phyloP scores from a whole-genome alignment of 2,888 invertebrate genomes.

The Catocala sponsa region DNA sequence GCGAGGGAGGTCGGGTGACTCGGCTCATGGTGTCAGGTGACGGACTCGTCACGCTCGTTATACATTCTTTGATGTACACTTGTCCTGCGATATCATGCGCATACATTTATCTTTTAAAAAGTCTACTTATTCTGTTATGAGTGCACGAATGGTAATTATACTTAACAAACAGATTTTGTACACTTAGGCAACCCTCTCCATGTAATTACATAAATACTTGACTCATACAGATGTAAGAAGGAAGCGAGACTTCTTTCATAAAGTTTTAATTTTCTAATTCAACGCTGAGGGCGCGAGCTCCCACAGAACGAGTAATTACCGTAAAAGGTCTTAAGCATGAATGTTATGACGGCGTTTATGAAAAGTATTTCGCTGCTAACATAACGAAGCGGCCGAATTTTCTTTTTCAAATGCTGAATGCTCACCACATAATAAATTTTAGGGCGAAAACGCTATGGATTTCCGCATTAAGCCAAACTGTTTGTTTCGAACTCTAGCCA shows the following conservation, averaged over 20 bases:
- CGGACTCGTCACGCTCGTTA: slow-evolving; percentile 42
- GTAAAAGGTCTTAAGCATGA: slow-evolving; percentile 86
- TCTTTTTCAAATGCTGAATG: slow-evolving; percentile 73
- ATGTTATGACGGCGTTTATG: slow-evolving; percentile 87
- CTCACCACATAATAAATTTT: slow-evolving; percentile 80
- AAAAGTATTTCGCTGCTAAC: slow-evolving; percentile 80
- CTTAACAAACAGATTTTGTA: not conserved
- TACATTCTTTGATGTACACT: not conserved
- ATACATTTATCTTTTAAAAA: too few species aligned
- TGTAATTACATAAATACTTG: slow-evolving; percentile 39
- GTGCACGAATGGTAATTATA: too few species aligned
- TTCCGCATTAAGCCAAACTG: slow-evolving; percentile 42
- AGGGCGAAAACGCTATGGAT: slow-evolving; percentile 63
- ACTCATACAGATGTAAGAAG: slow-evolving; percentile 70
- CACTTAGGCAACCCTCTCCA: slow-evolving; percentile 14
- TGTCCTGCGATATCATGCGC: not conserved
- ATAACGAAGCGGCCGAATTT: slow-evolving; percentile 70
- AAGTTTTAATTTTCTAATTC: slow-evolving; percentile 84
- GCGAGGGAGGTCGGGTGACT: slow-evolving; percentile 73
- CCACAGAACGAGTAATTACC: slow-evolving; percentile 78
- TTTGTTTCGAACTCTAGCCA: slow-evolving; percentile 44
- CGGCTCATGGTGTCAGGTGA: slow-evolving; percentile 68
- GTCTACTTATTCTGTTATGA: too few species aligned
- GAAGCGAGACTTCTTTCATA: slow-evolving; percentile 81
- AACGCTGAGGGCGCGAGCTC: slow-evolving; percentile 62